Base-by-base conservation (phyloP, 1,140 invertebrate genomes). In the Anoplophora glabripennis region DNA sequence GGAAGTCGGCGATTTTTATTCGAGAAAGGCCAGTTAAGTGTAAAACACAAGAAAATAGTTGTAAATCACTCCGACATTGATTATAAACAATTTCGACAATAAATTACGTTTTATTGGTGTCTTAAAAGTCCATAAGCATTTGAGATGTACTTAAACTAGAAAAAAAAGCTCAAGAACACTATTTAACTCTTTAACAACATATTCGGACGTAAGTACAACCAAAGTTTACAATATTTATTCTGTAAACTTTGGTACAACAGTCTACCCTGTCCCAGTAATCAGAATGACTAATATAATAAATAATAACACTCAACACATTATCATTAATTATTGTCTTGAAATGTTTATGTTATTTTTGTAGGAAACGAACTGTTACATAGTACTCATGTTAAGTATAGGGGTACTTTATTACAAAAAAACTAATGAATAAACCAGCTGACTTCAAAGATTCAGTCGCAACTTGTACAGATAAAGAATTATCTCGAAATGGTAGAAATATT, bases 21-120 rank as follows among this genome's bases (percentile, higher is more conserved):
- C 28, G 14, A 15, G 45, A 49, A 28, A 49, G 35, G 35, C 17
- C 14, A 10, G 15, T 48, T 14, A 14, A 1, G 28, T 48, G 18
- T 49, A 35, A 14, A 34, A 36, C 15, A 10, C 11, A 49, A 45
- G 5, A 45, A 45, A 45, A 45, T 12, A 51, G 47, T 21, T 40
- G 37, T 58, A 58, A 58, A 58, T 58, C 46, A 41, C 14, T 4
- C 15, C 9, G 56, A 58, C 56, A 44, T 58, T 58, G 46, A 58
- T 58, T 44, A 21, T 45, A 58, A 58, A 51, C 34, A 58, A 21
- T 58, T 52, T 38, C 11, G 40, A 14, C 56, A 36, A 45, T 58
- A 58, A 58, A 58, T 58, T 52, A 57, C 14, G 21, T 44, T 58
- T 58, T 52, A 58, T 41, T n/a, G 44, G 12, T 8, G 55, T 34